A percentile compares a stretch with the other conserved stretches of the same genome.
These are phyloP conservation scores for Pterois miles DNA, from an alignment of 2,797 vertebrate genomes.

Conservation along the genomic window DNA sequence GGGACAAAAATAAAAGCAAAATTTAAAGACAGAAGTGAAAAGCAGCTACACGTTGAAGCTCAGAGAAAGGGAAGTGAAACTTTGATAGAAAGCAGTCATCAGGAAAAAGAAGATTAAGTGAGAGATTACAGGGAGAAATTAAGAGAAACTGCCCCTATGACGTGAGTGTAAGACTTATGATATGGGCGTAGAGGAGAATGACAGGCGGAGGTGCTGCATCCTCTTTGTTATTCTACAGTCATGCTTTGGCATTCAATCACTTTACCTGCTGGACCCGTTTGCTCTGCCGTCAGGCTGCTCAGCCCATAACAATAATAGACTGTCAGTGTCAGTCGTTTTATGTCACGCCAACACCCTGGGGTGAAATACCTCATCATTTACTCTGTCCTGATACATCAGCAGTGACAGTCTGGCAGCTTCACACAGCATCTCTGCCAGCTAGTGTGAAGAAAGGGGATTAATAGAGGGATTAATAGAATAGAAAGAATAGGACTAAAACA, in stretches of 20 bases:
- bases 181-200: neutral
- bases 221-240: slow-evolving; percentile 34
- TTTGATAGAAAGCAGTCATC: neutral
- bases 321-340: neutral
- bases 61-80: slow-evolving; percentile 30
- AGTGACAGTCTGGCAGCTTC: slow-evolving; percentile 31
- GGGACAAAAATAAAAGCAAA: neutral
- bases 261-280: slow-evolving; percentile 70
- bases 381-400: neutral
- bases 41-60: neutral
- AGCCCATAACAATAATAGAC: slow-evolving; percentile 38
- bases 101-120: neutral
- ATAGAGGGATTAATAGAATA: neutral
- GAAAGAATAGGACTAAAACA: neutral
- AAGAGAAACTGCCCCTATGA: neutral
- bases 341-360: slow-evolving; percentile 22
- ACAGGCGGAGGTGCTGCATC: neutral
- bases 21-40: slow-evolving; percentile 16
- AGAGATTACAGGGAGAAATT: neutral
- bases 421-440: neutral
- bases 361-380: slow-evolving; percentile 42
- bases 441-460: neutral
- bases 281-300: slow-evolving; percentile 30
- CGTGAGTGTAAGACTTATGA: neutral
- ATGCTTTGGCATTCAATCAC: slow-evolving; percentile 28